Percentiles rank a stretch among this genome's conserved stretches.
phyloP scores from a whole-genome alignment of 1,140 invertebrate genomes.

The Drosophila nebulosa region DNA sequence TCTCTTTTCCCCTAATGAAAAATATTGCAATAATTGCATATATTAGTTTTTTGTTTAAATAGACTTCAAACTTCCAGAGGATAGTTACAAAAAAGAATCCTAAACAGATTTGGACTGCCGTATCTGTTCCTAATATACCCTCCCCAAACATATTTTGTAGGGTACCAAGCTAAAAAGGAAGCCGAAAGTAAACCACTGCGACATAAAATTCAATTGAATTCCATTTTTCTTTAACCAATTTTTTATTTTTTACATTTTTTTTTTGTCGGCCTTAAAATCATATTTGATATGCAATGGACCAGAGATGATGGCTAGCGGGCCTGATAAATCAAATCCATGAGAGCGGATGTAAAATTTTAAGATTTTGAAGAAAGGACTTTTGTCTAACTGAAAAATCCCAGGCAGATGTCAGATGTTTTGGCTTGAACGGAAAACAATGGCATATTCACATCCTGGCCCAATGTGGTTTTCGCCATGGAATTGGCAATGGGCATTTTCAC shows the following conservation, averaged over 20 bases:
- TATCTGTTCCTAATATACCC: background rate
- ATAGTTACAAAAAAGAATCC: too few relatives aligned
- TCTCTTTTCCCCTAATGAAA: too few relatives aligned
- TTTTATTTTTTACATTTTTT: background rate
- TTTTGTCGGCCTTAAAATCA: conserved; percentile 47
- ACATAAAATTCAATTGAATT: conserved; percentile 71
- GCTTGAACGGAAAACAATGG: conserved; percentile 39
- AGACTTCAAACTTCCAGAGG: too few relatives aligned
- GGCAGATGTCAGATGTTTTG: conserved; percentile 53
- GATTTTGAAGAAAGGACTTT: conserved; percentile 30
- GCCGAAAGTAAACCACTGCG: conserved; percentile 19
- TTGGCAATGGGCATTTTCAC: conserved; percentile 56
- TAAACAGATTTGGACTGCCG: too few relatives aligned
- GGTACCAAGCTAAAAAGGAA: background rate
- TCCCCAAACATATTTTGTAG: background rate
- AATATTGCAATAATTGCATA: too few relatives aligned
- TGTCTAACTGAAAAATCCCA: conserved; percentile 3
- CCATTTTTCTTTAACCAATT: conserved; percentile 28
- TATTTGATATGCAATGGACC: conserved; percentile 54
- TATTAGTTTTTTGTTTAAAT: too few relatives aligned
- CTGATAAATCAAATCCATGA: conserved; percentile 31
- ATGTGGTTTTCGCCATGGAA: conserved; percentile 16
- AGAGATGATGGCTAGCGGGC: conserved; percentile 23
- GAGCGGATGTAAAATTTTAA: conserved; percentile 56
- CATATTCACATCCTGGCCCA: conserved; percentile 11